Conservation (phyloP, 1,140 invertebrate species). For the Diorhabda sublineata region DNA sequence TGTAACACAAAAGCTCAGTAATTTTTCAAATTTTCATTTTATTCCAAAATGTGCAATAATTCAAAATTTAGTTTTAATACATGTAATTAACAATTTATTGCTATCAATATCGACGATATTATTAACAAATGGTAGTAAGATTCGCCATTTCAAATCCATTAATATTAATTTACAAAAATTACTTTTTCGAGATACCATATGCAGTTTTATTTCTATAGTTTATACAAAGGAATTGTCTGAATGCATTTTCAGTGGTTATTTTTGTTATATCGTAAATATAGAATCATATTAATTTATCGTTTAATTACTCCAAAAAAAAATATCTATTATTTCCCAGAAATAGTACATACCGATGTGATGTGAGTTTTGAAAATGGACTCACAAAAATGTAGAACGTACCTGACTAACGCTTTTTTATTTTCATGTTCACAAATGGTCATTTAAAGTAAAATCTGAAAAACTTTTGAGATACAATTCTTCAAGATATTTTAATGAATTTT, state of each 20-base stretch:
- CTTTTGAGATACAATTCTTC: slow-evolving; percentile 35
- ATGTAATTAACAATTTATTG: too few relatives aligned
- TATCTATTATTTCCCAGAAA: neutral
- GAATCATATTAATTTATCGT: neutral
- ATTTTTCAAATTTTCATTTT: too few relatives aligned
- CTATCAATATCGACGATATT: too few relatives aligned
- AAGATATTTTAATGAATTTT: slow-evolving; percentile 22
- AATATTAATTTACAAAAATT: too few relatives aligned
- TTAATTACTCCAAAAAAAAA: neutral
- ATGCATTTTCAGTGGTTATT: neutral
- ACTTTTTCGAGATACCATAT: too few relatives aligned
- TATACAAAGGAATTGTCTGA: neutral
- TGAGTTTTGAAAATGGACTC: neutral
- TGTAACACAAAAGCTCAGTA: slow-evolving; percentile 21
- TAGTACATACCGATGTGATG: neutral
- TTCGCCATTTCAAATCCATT: too few relatives aligned
- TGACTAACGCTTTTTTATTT: slow-evolving; percentile 34
- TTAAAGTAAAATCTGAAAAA: slow-evolving; percentile 23
- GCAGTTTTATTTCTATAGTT: neutral
- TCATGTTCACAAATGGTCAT: slow-evolving; percentile 23
- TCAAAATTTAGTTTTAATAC: too few relatives aligned
- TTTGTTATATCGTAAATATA: neutral
- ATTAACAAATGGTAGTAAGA: too few relatives aligned
- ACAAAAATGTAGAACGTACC: slow-evolving; percentile 32
- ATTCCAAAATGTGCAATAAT: too few relatives aligned